Base-by-base conservation (phyloP, 2,797 vertebrate genomes). In the Acanthornis magna region DNA sequence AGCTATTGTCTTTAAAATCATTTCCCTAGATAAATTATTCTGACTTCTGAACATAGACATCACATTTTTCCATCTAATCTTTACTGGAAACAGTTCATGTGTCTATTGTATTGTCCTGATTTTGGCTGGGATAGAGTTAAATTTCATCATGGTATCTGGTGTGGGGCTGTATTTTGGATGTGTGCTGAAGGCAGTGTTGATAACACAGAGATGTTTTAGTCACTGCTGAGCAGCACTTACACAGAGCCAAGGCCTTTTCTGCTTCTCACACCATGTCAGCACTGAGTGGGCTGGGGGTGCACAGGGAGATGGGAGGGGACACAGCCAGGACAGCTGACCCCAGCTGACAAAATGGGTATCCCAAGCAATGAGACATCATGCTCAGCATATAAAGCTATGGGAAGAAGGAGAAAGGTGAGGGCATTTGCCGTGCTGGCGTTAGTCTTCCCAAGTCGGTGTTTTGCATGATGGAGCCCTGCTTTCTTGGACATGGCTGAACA, bases 341-440 rank as follows among this genome's bases (percentile, higher is more conserved):
- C 32, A 68, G 8, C 4, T 36, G 30, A 61, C 16, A 42, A 27
- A 48, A 54, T 23, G 34, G 13, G 32, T 16, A 54, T 61, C 10
- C 43, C 32, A 36, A 11, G 43, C 16, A 47, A 10, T 20, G 36
- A 16, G 11, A 43, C 11, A 36, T 36, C 34, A 23, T 36, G 30
- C 11, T 42, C 5, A 23, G 13, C 34, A 48, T 10, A 29, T 36
- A 36, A 68, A 88, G 6, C 11, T 25, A 2, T 16, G 18, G 48
- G 30, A 68, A 75, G 34, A 36, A 62, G 27, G 42, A 75, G 7
- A 30, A 75, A 75, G 11, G 3, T 26, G 20, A 17, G 10, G 13
- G 60, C 30, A 27, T 48, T 34, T 81, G 25, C 21, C 54, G 13
- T 42, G 34, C 23, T 23, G 10, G 7, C 0, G 0, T 55, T 48